phyloP scores from a whole-genome alignment of 2,888 invertebrate genomes.

The Electrophaes corylata region DNA sequence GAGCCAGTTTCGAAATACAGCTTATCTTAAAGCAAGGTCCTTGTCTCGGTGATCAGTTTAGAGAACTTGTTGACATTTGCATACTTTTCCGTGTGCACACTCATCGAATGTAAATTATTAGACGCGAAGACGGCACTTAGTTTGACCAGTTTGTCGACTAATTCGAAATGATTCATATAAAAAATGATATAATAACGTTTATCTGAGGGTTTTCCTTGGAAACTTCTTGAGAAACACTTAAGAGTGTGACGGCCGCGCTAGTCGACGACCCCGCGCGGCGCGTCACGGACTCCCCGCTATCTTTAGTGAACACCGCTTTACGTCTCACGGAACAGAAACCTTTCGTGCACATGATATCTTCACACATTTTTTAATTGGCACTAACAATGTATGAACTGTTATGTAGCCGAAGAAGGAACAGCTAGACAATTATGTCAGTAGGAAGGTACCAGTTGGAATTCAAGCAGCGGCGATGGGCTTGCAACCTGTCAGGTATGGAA shows the following conservation, averaged over 20 bases:
- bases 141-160: conserved; percentile 32
- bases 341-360: conserved; percentile 47
- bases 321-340: conserved; percentile 38
- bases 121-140: conserved; percentile 21
- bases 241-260: conserved; percentile 45
- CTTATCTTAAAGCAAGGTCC: conserved; percentile 1
- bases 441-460: too few species aligned
- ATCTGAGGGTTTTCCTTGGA: conserved; percentile 50
- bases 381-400: conserved; percentile 48
- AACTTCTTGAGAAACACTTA: conserved; percentile 47
- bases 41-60: conserved; percentile 4
- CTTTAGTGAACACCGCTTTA: neutral
- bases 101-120: conserved; percentile 29
- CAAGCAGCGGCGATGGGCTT: too few species aligned
- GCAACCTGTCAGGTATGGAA: too few species aligned
- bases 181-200: conserved; percentile 30
- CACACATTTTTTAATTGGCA: conserved; percentile 54
- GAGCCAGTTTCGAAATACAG: conserved; percentile 5
- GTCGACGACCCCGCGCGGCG: conserved; percentile 60
- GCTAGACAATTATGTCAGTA: conserved; percentile 15
- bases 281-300: conserved; percentile 44
- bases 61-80: conserved; percentile 28
- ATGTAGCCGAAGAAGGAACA: conserved; percentile 49
- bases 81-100: conserved; percentile 29
- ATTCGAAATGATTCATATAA: conserved; percentile 49